Percentiles rank a stretch among this genome's conserved stretches.
These are phyloP conservation scores for Palythoa grandis DNA, from an alignment of 92 coral and sea anemone species.

Conservation along the genomic window DNA sequence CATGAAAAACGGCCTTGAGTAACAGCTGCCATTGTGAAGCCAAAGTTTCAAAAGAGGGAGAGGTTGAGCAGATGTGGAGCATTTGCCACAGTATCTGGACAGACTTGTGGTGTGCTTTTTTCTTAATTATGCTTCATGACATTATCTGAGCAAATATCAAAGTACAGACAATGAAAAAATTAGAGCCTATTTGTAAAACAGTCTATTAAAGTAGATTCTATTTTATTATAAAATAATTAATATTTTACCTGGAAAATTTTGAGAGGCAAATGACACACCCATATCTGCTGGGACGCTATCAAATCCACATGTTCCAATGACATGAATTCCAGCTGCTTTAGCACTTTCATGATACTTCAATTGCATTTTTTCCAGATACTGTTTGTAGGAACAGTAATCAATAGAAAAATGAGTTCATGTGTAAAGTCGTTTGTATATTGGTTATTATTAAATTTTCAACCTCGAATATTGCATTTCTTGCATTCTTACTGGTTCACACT, in stretches of 20 bases:
- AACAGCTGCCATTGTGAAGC: too few species aligned
- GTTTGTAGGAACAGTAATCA: not conserved
- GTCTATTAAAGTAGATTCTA: too few species aligned
- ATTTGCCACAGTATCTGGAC: too few species aligned
- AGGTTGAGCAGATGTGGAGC: too few species aligned
- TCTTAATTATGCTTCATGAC: too few species aligned
- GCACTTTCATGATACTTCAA: conserved; percentile 88
- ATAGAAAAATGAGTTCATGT: not conserved
- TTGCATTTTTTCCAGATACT: conserved; percentile 94
- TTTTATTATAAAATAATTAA: not conserved
- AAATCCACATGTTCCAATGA: conserved; percentile 97
- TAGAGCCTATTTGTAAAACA: not conserved
- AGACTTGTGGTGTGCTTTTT: too few species aligned
- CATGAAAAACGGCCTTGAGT: too few species aligned
- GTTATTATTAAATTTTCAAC: too few species aligned
- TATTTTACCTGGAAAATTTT: conserved; percentile 84
- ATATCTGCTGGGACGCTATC: conserved; percentile 98
- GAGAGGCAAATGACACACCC: conserved; percentile 83
- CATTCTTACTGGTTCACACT: too few species aligned
- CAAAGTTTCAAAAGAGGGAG: too few species aligned
- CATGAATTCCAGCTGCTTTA: conserved; percentile 60
- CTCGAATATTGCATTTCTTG: too few species aligned
- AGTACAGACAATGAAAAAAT: not conserved
- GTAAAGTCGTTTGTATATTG: not conserved
- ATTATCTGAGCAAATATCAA: not conserved